Evolutionary conservation across 2,888 invertebrate genomes (phyloP), one percentile per base, ranked within the genome.

Genomic region (Phalera bucephala): DNA sequence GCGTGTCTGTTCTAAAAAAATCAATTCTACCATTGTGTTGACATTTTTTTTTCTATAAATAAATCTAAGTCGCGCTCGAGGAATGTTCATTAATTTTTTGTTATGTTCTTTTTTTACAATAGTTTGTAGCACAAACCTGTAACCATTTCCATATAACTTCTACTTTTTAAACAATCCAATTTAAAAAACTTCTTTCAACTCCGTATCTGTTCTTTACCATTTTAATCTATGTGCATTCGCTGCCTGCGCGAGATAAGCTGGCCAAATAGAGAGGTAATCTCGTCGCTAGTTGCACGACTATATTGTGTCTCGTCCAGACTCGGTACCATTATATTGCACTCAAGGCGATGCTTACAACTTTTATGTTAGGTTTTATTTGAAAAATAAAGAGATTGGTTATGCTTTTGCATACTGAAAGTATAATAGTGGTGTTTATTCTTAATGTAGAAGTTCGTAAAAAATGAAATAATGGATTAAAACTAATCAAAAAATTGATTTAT

Each of bases 201-300:
- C 17, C 30, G 7, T 11, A n/a, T 50, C 49, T 43, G 29, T 19
- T 7, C 9, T 32, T 20, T 25, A 33, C 10, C 2, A 17, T 11
- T 33, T 45, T 70, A 60, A 51, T 76, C 72, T 72, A 44, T 71
- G 72, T 36, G 52, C 50, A 39, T 5, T 17, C 52, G 33, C 65
- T 73, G 74, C 64, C 59, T 51, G 59, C 36, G 47, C 47, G 39
- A 73, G 82, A 84, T 84, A 82, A 82, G 79, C 73, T 72, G 67
- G 57, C 70, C 72, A 82, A 82, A 82, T 84, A 84, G 76, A 78
- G 76, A 71, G 68, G 78, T 79, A 79, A 80, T 80, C 80, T 75
- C 62, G 52, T 40, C 62, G 60, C 62, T 66, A 63, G 72, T 66
- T 68, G 69, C 69, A 75, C 64, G 65, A 62, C 59, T 73, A 70